Percentiles rank a stretch among this genome's conserved stretches.
Evolutionary conservation across 2,797 vertebrate genomes (phyloP).

Genomic region (Knipowitschia caucasica): DNA sequence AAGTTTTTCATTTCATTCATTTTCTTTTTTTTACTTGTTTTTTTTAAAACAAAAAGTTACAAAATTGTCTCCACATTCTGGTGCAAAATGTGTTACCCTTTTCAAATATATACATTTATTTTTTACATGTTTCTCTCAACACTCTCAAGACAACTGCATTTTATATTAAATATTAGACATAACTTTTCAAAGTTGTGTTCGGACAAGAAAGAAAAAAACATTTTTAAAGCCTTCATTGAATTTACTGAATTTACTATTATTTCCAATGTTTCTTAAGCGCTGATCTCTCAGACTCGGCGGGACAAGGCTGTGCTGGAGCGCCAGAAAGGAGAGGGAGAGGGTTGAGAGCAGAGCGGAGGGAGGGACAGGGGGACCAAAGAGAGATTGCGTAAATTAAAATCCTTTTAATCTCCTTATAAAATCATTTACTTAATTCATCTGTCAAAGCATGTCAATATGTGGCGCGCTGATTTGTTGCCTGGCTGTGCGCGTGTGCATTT

Average conservation of each 20-base stretch:
- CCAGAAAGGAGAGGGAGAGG: slow-evolving; percentile 39
- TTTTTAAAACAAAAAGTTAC: too few relatives aligned
- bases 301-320: slow-evolving; percentile 23
- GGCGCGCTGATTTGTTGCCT: slow-evolving; percentile 70
- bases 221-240: too few relatives aligned
- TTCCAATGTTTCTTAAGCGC: neutral
- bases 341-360: slow-evolving; percentile 65
- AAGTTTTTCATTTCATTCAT: too few relatives aligned
- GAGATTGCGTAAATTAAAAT: slow-evolving; percentile 83
- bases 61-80: too few relatives aligned
- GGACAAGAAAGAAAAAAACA: neutral
- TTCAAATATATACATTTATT: neutral
- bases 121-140: too few relatives aligned
- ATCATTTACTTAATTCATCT: slow-evolving; percentile 87
- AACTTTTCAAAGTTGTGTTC: neutral
- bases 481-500: slow-evolving; percentile 27
- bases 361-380: slow-evolving; percentile 65
- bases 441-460: slow-evolving; percentile 83
- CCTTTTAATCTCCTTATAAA: slow-evolving; percentile 86
- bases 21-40: too few relatives aligned
- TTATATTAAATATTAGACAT: neutral
- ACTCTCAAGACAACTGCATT: too few relatives aligned
- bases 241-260: too few relatives aligned
- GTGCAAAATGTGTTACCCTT: neutral
- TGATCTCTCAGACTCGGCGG: slow-evolving; percentile 27